Conservation (phyloP, 92 coral and sea anemone genomes). For the Palythoa caribaeorum region DNA sequence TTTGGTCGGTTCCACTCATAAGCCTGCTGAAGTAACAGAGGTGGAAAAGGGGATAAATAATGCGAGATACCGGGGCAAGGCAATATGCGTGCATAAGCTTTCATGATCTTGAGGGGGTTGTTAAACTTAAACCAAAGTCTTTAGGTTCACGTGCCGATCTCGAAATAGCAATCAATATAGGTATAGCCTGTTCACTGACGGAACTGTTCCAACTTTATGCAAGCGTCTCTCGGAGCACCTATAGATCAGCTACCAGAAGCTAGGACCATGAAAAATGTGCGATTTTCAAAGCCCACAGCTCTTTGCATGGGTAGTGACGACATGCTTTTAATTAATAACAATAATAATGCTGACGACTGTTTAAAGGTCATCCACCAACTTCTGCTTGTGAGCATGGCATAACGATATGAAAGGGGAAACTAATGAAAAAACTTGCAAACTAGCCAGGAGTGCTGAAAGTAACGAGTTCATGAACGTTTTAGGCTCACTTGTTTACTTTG, state of each 20-base stretch:
- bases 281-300: neutral
- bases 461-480: too few species aligned
- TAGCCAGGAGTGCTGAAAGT: too few species aligned
- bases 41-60: neutral
- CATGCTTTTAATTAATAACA: neutral
- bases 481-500: too few species aligned
- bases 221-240: neutral
- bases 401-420: conserved; percentile 37
- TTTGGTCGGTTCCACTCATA: neutral
- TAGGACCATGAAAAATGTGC: neutral
- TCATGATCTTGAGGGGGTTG: neutral
- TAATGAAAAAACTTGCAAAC: neutral
- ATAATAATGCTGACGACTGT: conserved; percentile 26
- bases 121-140: neutral
- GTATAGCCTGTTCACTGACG: neutral
- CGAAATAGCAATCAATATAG: neutral
- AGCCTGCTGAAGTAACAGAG: neutral
- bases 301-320: conserved; percentile 56
- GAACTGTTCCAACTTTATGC: neutral
- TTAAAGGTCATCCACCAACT: conserved; percentile 11
- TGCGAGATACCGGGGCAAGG: neutral
- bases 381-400: conserved; percentile 33
- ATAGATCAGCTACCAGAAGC: neutral
- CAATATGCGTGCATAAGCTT: neutral
- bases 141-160: neutral